These are phyloP conservation scores for Drosophila sp. DNA, from an alignment of 1,140 invertebrate species.

Conservation along the genomic window DNA sequence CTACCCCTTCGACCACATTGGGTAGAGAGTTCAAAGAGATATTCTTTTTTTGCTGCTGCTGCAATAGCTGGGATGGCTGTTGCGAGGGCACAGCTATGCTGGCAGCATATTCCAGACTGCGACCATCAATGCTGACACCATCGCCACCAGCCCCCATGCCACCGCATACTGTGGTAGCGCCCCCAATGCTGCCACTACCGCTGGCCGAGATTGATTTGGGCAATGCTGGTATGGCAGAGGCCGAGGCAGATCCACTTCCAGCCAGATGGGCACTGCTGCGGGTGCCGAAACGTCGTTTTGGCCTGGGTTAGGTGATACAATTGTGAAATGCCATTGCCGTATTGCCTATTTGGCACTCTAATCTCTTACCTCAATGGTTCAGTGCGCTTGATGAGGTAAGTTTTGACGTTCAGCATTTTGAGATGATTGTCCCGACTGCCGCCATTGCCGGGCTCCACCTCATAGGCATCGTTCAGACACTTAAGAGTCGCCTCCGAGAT, in stretches of 20 bases:
- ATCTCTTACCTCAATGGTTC: constrained; percentile 87
- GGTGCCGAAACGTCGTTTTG: constrained; percentile 78
- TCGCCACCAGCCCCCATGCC: constrained; percentile 34
- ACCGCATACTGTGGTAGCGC: constrained; percentile 22
- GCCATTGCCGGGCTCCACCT: constrained; percentile 96
- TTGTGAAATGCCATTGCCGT: constrained; percentile 46
- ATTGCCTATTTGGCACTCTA: constrained; percentile 74
- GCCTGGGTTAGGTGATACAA: constrained; percentile 43
- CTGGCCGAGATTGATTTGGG: constrained; percentile 74
- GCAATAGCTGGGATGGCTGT: constrained; percentile 63
- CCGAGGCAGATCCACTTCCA: constrained; percentile 36
- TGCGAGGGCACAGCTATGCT: constrained; percentile 51
- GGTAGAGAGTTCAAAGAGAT: constrained; percentile 77
- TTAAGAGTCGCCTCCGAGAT: constrained; percentile 94
- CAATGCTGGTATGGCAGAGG: constrained; percentile 39
- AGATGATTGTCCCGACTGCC: constrained; percentile 93
- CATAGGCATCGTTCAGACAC: constrained; percentile 93
- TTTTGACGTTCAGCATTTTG: constrained; percentile 93
- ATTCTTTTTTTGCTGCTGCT: constrained; percentile 78
- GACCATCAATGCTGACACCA: constrained; percentile 60
- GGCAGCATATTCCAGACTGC: constrained; percentile 59
- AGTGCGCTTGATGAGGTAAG: constrained; percentile 94
- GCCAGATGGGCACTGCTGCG: constrained; percentile 71
- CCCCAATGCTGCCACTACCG: constrained; percentile 58
- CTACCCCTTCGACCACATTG: constrained; percentile 77